These are phyloP conservation scores for Dryomyza anilis DNA, from an alignment of 2,888 invertebrate genomes.

Conservation along the genomic window DNA sequence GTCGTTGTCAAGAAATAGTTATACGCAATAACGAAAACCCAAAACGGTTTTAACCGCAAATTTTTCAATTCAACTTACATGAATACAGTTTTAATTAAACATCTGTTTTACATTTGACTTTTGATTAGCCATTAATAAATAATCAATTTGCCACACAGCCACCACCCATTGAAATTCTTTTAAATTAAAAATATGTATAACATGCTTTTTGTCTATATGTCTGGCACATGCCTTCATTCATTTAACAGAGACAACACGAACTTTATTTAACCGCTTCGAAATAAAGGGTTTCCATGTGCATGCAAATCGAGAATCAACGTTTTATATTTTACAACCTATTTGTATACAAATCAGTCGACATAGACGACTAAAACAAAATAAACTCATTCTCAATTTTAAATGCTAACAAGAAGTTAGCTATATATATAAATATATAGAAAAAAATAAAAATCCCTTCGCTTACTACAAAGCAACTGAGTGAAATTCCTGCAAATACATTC, in stretches of 20 bases:
- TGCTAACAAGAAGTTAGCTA: too few species aligned
- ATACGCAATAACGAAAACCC: too few species aligned
- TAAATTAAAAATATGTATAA: not conserved
- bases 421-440: not conserved
- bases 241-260: not conserved
- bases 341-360: not conserved
- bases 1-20: too few species aligned
- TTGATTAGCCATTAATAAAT: not conserved
- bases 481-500: not conserved
- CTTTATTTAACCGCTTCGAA: too few species aligned
- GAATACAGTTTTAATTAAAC: too few species aligned
- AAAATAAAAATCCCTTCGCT: not conserved
- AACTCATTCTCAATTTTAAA: not conserved
- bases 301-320: not conserved
- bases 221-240: not conserved
- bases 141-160: not conserved
- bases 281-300: not conserved
- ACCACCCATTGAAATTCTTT: not conserved
- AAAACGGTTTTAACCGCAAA: too few species aligned
- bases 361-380: not conserved
- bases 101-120: too few species aligned
- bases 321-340: too few species aligned
- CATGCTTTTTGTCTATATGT: not conserved
- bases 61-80: too few species aligned
- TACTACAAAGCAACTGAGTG: not conserved